phyloP scores from a whole-genome alignment of 2,797 vertebrate species.

The Tokudaia muenninki region DNA sequence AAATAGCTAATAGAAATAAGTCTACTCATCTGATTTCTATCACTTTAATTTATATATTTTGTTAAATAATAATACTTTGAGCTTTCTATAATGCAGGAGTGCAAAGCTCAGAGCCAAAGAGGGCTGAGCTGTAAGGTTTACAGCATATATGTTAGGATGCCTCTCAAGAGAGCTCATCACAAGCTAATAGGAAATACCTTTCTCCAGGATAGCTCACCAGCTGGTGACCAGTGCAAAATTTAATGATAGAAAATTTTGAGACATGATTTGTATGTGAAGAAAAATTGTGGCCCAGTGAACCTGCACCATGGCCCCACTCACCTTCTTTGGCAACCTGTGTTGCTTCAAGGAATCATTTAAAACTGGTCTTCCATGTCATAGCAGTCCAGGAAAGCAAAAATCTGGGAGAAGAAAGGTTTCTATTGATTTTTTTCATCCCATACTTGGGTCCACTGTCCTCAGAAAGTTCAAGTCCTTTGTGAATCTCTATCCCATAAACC shows the following conservation, averaged over 20 bases:
- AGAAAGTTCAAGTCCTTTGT: background rate
- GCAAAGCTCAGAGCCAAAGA: background rate
- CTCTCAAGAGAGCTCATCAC: background rate
- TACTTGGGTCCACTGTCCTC: background rate
- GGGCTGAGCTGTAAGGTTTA: background rate
- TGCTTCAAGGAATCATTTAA: background rate
- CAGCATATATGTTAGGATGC: background rate
- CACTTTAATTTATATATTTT: conserved; percentile 1
- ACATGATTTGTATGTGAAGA: background rate
- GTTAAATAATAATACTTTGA: background rate
- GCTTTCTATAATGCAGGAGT: background rate
- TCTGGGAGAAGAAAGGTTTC: background rate
- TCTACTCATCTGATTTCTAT: background rate
- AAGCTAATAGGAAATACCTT: background rate
- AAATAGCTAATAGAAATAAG: background rate
- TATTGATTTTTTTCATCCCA: background rate
- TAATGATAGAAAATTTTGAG: background rate
- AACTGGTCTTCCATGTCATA: background rate
- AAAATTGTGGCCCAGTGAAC: background rate
- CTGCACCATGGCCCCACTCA: background rate
- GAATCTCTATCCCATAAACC: background rate
- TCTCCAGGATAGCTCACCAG: background rate
- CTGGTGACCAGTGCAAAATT: background rate
- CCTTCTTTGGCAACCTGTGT: background rate
- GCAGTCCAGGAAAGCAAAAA: background rate